A percentile compares a stretch with the other conserved stretches of the same genome.
Conservation (phyloP, 2,113 vertebrate genomes). For the Uropsilus gracilis region DNA sequence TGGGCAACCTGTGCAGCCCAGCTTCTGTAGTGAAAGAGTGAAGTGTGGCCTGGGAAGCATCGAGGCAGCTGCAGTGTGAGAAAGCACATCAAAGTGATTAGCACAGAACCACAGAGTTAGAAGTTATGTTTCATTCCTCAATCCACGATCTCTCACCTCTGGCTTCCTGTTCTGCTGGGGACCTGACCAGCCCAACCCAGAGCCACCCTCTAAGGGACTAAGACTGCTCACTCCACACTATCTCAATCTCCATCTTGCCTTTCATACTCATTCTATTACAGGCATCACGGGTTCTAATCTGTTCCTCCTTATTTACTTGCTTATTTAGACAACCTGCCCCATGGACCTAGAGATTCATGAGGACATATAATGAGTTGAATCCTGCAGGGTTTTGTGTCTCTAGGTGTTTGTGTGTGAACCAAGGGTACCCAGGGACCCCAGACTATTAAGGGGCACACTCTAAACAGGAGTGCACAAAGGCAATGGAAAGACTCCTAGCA, state of each 20-base stretch:
- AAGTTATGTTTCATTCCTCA: not conserved
- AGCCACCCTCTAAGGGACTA: not conserved
- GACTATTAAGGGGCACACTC: no score
- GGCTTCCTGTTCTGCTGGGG: not conserved
- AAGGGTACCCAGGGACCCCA: no score
- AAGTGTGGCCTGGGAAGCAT: no score
- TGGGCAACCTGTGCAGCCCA: accelerated
- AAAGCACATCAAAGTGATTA: not conserved
- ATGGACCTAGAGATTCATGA: not conserved
- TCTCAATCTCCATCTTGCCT: not conserved
- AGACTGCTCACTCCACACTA: not conserved
- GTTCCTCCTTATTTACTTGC: not conserved
- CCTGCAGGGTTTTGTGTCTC: no score
- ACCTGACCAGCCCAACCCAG: not conserved
- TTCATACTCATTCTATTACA: not conserved
- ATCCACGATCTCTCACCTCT: not conserved
- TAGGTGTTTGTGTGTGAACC: no score
- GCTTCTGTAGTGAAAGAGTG: not conserved
- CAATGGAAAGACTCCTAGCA: no score
- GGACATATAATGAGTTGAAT: accelerated
- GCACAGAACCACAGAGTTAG: not conserved
- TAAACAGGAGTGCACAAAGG: no score
- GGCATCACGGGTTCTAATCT: not conserved
- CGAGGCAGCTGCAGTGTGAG: not conserved
- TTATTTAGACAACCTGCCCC: not conserved